phyloP scores from a whole-genome alignment of 2,113 vertebrate species.

The Anthoscopus minutus region DNA sequence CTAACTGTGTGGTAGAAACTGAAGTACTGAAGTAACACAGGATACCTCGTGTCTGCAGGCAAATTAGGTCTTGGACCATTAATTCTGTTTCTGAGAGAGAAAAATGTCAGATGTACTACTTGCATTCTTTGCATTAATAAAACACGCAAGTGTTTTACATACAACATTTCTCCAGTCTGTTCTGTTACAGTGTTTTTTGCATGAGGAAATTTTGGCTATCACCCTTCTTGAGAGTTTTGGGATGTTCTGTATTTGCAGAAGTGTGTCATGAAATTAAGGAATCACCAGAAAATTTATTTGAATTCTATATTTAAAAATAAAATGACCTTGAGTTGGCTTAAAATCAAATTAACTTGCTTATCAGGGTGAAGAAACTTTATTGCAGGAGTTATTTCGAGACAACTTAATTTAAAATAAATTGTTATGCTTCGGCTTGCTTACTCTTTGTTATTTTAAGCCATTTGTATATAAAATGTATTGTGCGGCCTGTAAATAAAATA shows the following conservation, averaged over 20 bases:
- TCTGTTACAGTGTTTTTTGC: background rate
- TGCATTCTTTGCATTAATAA: background rate
- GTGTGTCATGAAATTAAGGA: background rate
- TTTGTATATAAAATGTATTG: slow-evolving; percentile 66
- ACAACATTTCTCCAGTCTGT: background rate
- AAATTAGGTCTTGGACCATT: background rate
- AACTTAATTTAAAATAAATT: slow-evolving; percentile 55
- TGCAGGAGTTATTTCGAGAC: slow-evolving; percentile 49
- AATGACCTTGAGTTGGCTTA: slow-evolving; percentile 20
- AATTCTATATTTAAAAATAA: background rate
- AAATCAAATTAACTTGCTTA: slow-evolving; percentile 30
- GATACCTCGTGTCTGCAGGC: background rate
- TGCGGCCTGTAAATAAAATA: slow-evolving; percentile 67
- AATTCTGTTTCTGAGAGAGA: background rate
- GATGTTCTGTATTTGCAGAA: background rate
- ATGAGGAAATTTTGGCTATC: background rate
- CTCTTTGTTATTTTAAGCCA: slow-evolving; percentile 66
- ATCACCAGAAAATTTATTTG: background rate
- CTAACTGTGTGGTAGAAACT: background rate
- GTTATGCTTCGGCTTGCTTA: slow-evolving; percentile 60
- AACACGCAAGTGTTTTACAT: background rate
- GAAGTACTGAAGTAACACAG: background rate
- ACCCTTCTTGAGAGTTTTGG: background rate
- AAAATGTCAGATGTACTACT: background rate
- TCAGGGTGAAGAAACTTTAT: slow-evolving; percentile 56